These are phyloP conservation scores for Himalopsyche phryganea DNA, from an alignment of 1,140 invertebrate species.

Conservation along the genomic window DNA sequence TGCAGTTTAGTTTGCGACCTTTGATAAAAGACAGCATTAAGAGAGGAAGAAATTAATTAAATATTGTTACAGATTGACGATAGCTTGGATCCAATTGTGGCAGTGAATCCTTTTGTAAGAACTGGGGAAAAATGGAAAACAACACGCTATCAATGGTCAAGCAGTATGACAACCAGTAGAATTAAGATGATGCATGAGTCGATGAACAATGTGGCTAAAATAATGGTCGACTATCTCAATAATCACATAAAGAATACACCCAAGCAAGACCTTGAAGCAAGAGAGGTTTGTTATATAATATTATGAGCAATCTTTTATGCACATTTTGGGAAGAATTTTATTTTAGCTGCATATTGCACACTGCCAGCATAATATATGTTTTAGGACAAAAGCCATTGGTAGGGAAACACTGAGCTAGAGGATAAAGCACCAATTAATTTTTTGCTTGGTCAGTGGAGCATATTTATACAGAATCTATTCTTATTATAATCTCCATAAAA, in stretches of 20 bases:
- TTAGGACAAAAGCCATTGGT: neutral
- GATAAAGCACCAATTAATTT: too few species aligned
- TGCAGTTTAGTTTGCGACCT: too few species aligned
- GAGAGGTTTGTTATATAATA: constrained; percentile 22
- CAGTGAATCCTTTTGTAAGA: constrained; percentile 46
- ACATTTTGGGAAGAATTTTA: neutral
- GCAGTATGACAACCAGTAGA: constrained; percentile 12
- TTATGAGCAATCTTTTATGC: neutral
- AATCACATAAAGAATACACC: constrained; percentile 16
- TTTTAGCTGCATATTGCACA: neutral
- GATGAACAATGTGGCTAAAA: constrained; percentile 10
- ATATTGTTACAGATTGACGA: constrained; percentile 36
- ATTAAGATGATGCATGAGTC: constrained; percentile 12
- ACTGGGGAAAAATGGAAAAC: constrained; percentile 53
- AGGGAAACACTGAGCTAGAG: too few species aligned
- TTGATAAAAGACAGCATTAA: too few species aligned
- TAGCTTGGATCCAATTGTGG: constrained; percentile 43
- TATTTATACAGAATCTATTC: too few species aligned
- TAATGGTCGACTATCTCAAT: constrained; percentile 26
- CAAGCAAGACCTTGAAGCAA: constrained; percentile 15
- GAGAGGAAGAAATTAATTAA: too few species aligned
- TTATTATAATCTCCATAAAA: too few species aligned
- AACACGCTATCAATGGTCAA: constrained; percentile 23
- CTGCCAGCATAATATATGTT: neutral
- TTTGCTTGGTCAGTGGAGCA: too few species aligned